phyloP scores from a whole-genome alignment of 2,888 invertebrate genomes.

The Calliphora vomitoria region DNA sequence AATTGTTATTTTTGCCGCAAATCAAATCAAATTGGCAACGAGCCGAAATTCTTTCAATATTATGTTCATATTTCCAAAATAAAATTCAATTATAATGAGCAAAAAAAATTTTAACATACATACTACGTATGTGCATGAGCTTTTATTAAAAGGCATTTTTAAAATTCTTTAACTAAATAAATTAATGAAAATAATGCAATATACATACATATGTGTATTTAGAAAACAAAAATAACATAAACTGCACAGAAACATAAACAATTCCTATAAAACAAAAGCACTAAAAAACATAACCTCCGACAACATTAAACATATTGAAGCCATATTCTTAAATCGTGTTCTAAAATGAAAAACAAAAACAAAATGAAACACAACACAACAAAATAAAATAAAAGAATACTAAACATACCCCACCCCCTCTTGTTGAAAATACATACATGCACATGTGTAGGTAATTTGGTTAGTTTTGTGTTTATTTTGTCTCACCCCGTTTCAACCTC shows the following conservation, averaged over 20 bases:
- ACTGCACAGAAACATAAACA: not conserved
- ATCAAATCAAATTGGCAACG: slow-evolving; percentile 37
- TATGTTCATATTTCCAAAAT: slow-evolving; percentile 38
- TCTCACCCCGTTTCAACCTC: too few relatives aligned
- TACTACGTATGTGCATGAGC: not conserved
- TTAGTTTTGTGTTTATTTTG: too few relatives aligned
- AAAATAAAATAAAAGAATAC: not conserved
- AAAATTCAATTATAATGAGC: slow-evolving; percentile 25
- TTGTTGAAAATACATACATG: too few relatives aligned
- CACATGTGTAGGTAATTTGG: too few relatives aligned
- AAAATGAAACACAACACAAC: not conserved
- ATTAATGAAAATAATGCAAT: slow-evolving; percentile 1
- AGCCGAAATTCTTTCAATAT: slow-evolving; percentile 51
- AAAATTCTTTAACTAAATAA: not conserved
- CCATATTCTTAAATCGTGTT: not conserved
- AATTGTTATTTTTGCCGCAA: not conserved
- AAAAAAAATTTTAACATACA: not conserved
- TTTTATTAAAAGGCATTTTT: not conserved
- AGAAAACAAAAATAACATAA: not conserved
- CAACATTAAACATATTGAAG: slow-evolving; percentile 62
- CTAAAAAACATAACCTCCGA: slow-evolving; percentile 57
- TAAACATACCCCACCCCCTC: not conserved
- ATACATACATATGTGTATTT: not conserved
- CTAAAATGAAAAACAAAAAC: not conserved
- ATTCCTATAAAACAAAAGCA: not conserved